Percentiles rank a stretch among this genome's conserved stretches.
phyloP scores from a whole-genome alignment of 2,113 vertebrate genomes.

The Megaceryle maxima region DNA sequence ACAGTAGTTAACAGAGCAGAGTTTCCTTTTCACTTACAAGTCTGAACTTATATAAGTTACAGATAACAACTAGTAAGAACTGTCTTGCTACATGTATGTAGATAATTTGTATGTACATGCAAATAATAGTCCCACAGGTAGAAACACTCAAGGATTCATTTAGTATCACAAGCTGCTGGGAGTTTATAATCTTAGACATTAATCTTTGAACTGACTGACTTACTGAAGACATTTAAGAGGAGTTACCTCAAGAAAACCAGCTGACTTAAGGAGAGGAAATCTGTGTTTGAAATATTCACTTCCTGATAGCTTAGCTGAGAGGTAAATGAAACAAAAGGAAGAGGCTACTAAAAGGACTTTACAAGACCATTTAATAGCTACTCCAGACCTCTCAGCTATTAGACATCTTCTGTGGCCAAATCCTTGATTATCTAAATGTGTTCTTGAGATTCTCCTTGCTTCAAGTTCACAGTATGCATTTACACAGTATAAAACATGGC shows the following conservation, averaged over 20 bases:
- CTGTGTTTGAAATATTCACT: neutral
- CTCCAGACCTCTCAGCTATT: neutral
- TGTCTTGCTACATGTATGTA: neutral
- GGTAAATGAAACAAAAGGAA: neutral
- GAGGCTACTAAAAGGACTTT: neutral
- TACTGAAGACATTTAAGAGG: neutral
- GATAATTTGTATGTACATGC: neutral
- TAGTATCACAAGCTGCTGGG: neutral
- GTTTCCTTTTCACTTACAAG: neutral
- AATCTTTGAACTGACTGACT: neutral
- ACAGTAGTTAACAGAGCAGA: neutral
- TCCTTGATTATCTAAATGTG: neutral
- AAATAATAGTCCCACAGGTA: neutral
- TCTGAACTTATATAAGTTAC: neutral
- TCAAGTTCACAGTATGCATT: neutral
- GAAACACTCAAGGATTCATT: neutral
- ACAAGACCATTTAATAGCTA: neutral
- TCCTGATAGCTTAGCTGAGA: neutral
- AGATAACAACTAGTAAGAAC: neutral
- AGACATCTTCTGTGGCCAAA: neutral
- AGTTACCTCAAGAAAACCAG: neutral
- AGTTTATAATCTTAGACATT: neutral
- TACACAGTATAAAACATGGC: neutral
- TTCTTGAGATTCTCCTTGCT: neutral
- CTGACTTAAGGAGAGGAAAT: neutral